Evolutionary conservation across 2,113 vertebrate genomes (phyloP), one percentile per base, ranked within the genome.

Genomic region (Patagioenas fasciata): DNA sequence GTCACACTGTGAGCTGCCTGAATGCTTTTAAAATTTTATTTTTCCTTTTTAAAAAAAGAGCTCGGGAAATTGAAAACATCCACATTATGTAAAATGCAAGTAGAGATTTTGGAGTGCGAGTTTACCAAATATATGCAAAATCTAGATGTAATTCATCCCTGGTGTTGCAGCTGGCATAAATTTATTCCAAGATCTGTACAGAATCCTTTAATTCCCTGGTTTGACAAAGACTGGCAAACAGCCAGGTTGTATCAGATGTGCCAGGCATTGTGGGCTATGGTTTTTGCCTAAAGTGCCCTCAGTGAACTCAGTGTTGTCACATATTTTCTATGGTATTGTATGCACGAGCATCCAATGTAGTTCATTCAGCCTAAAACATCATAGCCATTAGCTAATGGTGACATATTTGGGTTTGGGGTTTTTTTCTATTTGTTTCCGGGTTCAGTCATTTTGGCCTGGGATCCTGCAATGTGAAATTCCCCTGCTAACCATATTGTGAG

Each of bases 11-110:
- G 61, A 50, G 24, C 32, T 60, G 36, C 40, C 58, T 85, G 56
- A 65, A 65, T 61, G 20, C 28, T 91, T 90, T 90, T 31, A 47
- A 44, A 29, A 34, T n/a, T 34, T 64, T 85, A 28, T 85, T 73
- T 38, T 34, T 50, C 29, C 56, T 88, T 94, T 85, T 56, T 61
- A 85, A 88, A 82, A n/a, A 56, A 88, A 50, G 15, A 84, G 12
- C 32, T 15, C 56, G 31, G 20, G 53, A 88, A 88, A 66, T 12
- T 23, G 38, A 82, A 88, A 94, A 47, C 25, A 40, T 80, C 47
- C 10, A 10, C 13, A 2, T 75, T 57, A 9, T 23, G 34, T 56
- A 73, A 80, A 66, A 79, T 62, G 28, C 28, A 65, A 61, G 31
- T 17, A 78, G 65, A 64, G 53, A 44, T 15, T 91, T 67, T 11